Evolutionary conservation across 2,888 invertebrate species (phyloP), one percentile per base, ranked within the genome.

Genomic region (Idaea aversata): DNA sequence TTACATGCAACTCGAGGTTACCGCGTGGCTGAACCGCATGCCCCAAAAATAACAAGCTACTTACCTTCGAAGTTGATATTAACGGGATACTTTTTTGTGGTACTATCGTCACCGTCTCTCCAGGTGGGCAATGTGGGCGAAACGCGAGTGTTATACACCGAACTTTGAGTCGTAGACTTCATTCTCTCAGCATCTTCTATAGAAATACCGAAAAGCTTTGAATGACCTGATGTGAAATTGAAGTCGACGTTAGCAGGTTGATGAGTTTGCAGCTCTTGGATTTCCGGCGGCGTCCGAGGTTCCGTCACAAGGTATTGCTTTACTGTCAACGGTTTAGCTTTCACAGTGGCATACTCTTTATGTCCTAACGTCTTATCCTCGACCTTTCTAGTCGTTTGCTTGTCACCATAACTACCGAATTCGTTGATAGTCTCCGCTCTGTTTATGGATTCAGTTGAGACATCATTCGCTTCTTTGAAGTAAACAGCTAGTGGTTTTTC

Each of bases 81-180:
- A 68, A 85, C 79, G 38, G 90, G 90, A 77, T 91, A 91, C 65
- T 90, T 90, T 84, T 88, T 90, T 35, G 91, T 92, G 1, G 91
- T 91, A 34, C 88, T 78, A 68, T 88, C 88, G 68, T 88, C 88
- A 61, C 82, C 77, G 66, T 90, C 90, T 38, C 89, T 87, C 77
- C 94, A 93, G 0, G 91, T 87, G 0, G 95, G 95, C 16, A 95
- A 86, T 4, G 95, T 95, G n/a, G 95, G 95, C 10, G 95, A 95
- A 0, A 95, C 95, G 73, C 93, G 88, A 0, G 94, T 93, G 69
- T 91, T 90, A 72, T 93, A 93, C 3, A 88, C 65, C 16, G 93
- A 90, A 66, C 88, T 91, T 75, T 91, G 93, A 7, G 94, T 94
- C 0, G 94, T 93, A 15, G 93, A 85, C 70, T 84, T 85, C 83